Evolutionary conservation across 2,888 invertebrate species (phyloP), one percentile per base, ranked within the genome.

Genomic region (Hoplodrina blanda): DNA sequence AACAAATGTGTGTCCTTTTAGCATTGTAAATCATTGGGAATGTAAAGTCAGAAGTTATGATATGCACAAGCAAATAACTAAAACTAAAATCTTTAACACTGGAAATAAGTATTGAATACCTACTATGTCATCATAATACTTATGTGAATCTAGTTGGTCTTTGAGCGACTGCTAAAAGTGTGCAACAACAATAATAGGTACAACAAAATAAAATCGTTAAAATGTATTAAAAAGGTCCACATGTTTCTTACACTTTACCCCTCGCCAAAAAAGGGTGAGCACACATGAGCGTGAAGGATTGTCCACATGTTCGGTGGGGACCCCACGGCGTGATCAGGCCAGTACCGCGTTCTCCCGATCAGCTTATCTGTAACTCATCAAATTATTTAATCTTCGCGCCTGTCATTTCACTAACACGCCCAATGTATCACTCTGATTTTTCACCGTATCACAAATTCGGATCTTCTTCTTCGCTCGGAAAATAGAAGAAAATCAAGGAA

Each of bases 201-300:
- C 7, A n/a, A 49, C 10, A 49, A n/a, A 33, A 13, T 25, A 8
- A 44, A 52, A 69, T 50, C 15, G 1, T 55, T 20, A 52, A 69
- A 54, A 61, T 37, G 25, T 8, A 19, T 11, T 20, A 20, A 3
- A n/a, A 55, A 80, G 69, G 65, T 94, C 94, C 93, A 92, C 66
- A 83, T 37, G 86, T 90, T 72, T 77, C 87, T 76, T 72, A 69
- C 89, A 79, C 71, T 78, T 84, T 88, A 87, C 91, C 92, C 91
- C 90, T 88, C 86, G 85, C 90, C 91, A 92, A 93, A 94, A 94
- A 95, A 95, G 95, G 95, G 95, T 95, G 95, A 83, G 88, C 92
- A 95, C 95, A 95, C 93, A 95, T 95, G 96, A 95, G 95, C 96
- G 95, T 95, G 94, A 95, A 96, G 95, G 94, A 95, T 96, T 95